phyloP scores from a whole-genome alignment of 1,140 invertebrate genomes.

The Drosophila santomea region DNA sequence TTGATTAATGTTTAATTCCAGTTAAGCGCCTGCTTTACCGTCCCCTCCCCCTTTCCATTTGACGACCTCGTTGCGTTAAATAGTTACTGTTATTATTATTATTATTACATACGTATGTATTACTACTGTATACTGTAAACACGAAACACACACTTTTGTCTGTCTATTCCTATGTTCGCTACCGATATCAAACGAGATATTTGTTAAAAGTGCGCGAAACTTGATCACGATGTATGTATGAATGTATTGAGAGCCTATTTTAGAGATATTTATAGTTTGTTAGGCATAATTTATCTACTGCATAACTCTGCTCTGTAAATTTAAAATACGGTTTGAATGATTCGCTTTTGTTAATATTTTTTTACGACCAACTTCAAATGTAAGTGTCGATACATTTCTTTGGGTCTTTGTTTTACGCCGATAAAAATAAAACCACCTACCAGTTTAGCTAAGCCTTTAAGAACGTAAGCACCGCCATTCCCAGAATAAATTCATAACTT shows the following conservation, averaged over 20 bases:
- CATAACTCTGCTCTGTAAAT: not conserved
- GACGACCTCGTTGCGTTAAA: slow-evolving; percentile 62
- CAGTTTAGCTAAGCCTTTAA: not conserved
- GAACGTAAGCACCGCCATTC: not conserved
- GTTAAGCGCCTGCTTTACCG: slow-evolving; percentile 57
- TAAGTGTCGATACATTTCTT: not conserved
- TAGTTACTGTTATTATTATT: slow-evolving; percentile 83
- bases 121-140: slow-evolving; percentile 52
- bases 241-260: slow-evolving; percentile 6
- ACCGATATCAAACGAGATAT: slow-evolving; percentile 23
- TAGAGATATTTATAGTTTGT: slow-evolving; percentile 1
- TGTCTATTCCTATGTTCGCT: slow-evolving; percentile 58
- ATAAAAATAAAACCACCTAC: slow-evolving; percentile 2
- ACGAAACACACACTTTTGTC: slow-evolving; percentile 30
- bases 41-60: slow-evolving; percentile 16
- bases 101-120: slow-evolving; percentile 69
- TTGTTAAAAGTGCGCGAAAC: slow-evolving; percentile 6
- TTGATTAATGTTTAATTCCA: slow-evolving; percentile 82
- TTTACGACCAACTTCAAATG: not conserved
- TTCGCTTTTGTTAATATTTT: not conserved
- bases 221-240: not conserved
- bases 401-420: not conserved
- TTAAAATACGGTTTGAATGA: not conserved
- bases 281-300: not conserved
- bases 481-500: not conserved